Conservation (phyloP, 2,797 vertebrate species). For the Anabacerthia variegaticeps region DNA sequence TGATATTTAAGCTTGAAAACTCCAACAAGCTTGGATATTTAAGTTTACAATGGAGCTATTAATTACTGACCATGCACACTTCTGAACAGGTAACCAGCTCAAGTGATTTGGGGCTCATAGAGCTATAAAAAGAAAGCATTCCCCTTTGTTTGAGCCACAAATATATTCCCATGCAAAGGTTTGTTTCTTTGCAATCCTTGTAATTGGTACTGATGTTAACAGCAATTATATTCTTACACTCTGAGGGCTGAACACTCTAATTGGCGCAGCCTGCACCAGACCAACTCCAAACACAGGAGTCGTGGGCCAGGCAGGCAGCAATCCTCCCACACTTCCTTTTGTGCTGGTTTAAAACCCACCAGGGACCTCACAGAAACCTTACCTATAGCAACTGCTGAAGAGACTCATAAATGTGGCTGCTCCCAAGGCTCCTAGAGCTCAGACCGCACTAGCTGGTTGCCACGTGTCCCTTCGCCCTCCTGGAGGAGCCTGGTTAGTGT, state of each 20-base stretch:
- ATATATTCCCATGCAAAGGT: not conserved
- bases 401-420: not conserved
- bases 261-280: not conserved
- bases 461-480: not conserved
- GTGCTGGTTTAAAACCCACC: not conserved
- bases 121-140: not conserved
- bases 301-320: not conserved
- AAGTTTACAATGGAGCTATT: not conserved
- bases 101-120: not conserved
- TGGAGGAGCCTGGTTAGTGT: not conserved
- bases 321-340: conserved; percentile 2
- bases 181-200: not conserved
- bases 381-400: not conserved
- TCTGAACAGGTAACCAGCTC: not conserved
- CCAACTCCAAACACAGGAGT: not conserved
- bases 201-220: not conserved
- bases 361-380: conserved; percentile 8
- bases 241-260: not conserved
- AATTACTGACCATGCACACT: not conserved
- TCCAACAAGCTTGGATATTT: not conserved
- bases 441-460: not conserved
- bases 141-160: not conserved
- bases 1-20: not conserved
- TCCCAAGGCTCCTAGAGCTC: not conserved
- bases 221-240: not conserved